phyloP scores from a whole-genome alignment of 2,888 invertebrate genomes.

The Epicampocera succincta region DNA sequence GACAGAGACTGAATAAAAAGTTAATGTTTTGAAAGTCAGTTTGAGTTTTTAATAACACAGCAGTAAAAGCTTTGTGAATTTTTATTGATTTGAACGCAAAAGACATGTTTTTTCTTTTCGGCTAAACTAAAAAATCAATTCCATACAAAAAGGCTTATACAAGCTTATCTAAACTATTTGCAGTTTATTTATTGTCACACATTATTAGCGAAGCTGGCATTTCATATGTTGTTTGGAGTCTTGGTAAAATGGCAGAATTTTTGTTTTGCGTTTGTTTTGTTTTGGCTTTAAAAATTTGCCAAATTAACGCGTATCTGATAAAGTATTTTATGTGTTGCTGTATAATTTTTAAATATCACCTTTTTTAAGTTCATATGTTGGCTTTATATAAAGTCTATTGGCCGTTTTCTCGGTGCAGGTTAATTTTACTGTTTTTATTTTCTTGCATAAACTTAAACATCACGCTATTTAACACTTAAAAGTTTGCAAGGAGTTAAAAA shows the following conservation, averaged over 20 bases:
- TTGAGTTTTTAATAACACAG: neutral
- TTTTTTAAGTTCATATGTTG: too few relatives aligned
- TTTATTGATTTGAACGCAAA: neutral
- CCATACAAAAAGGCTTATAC: too few relatives aligned
- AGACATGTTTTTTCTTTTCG: too few relatives aligned
- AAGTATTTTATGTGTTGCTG: too few relatives aligned
- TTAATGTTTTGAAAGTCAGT: slow-evolving; percentile 17
- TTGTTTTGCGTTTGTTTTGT: too few relatives aligned
- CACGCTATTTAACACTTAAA: slow-evolving; percentile 27
- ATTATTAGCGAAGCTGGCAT: too few relatives aligned
- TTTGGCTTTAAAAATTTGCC: too few relatives aligned
- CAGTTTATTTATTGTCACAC: neutral
- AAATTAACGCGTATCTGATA: too few relatives aligned
- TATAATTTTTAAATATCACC: too few relatives aligned
- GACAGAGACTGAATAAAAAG: slow-evolving; percentile 8
- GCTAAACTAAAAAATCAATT: neutral
- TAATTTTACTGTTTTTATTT: slow-evolving; percentile 14
- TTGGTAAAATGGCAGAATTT: too few relatives aligned
- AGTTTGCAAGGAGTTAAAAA: neutral
- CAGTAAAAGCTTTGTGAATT: slow-evolving; percentile 11
- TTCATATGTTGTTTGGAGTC: too few relatives aligned
- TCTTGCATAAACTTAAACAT: slow-evolving; percentile 4
- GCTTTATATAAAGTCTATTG: slow-evolving; percentile 25
- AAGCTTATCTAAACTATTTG: neutral
- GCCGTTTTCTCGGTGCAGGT: neutral